Evolutionary conservation across 2,888 invertebrate genomes (phyloP), one percentile per base, ranked within the genome.

Genomic region (Metalampra italica): DNA sequence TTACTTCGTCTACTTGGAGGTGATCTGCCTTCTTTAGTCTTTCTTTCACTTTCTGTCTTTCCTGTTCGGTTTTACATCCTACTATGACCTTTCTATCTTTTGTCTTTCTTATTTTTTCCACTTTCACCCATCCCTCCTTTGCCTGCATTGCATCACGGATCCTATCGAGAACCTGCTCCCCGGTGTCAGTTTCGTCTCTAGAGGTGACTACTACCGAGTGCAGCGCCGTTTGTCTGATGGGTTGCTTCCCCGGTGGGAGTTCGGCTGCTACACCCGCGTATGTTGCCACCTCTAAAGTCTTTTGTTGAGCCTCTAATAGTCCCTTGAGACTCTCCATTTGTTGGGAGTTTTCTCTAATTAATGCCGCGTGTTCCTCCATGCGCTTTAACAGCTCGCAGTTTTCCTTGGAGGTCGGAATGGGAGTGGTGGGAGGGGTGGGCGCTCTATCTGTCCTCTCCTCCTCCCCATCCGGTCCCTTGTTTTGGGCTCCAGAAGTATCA

Each of bases 81-180:
- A 47, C 7, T 29, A 47, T 38, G 1, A 47, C 43, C 11, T 47
- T 47, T 14, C 36, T 34, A 9, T 39, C 43, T n/a, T 29, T 43
- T 13, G 47, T 42, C 13, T 47, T 47, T 29, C 47, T n/a, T 9
- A 47, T 30, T 22, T 12, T 47, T 1, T 47, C 48, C 3, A 48
- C 32, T 9, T 15, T 30, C 0, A 45, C 12, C 40, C 44, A 29
- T 2, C 48, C 40, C 1, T 39, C 40, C 9, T 36, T 49, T 0
- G 45, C 49, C 14, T 49, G 15, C 1, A 49, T 45, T 8, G 45
- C 45, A 9, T 30, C 11, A 8, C 46, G 11, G 7, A 46, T 30
- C 30, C 13, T 47, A 2, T 41, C 39, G 7, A 45, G 9, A 0
- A 51, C 44, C 13, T 51, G 41, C 14, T 43, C 47, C 3, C 45